Percentiles rank a stretch among this genome's conserved stretches.
These are phyloP conservation scores for Rhogogaster chlorosoma DNA, from an alignment of 2,888 invertebrate species.

Conservation along the genomic window DNA sequence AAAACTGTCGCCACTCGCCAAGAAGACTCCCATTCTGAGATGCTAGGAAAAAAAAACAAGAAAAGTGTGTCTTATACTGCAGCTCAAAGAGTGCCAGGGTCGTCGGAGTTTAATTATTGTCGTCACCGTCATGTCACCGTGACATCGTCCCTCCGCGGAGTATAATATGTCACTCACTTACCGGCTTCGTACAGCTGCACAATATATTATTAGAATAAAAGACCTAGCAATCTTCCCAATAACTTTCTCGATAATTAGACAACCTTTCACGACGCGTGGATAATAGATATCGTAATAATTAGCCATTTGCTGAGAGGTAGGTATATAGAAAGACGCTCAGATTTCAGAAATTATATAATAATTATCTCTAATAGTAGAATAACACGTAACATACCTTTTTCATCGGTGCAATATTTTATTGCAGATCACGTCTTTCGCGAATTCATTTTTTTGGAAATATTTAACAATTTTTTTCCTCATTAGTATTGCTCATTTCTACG, in stretches of 20 bases:
- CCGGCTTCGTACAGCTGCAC: background rate
- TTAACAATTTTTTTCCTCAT: background rate
- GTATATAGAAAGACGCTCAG: background rate
- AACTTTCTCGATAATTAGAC: background rate
- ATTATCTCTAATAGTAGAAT: background rate
- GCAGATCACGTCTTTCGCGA: background rate
- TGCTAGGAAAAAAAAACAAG: slow-evolving; percentile 22
- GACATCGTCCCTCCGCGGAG: slow-evolving; percentile 1
- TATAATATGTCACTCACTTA: slow-evolving; percentile 41
- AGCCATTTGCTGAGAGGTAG: background rate
- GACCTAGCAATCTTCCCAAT: background rate
- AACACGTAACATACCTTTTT: background rate
- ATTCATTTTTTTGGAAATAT: background rate
- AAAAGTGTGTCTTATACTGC: background rate
- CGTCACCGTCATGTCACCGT: slow-evolving; percentile 35
- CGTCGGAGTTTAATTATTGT: slow-evolving; percentile 41
- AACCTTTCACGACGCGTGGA: background rate
- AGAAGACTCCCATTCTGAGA: background rate
- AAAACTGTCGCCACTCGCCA: slow-evolving; percentile 15
- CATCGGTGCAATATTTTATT: background rate
- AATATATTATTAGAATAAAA: background rate
- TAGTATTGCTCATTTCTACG: background rate
- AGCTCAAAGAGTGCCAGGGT: slow-evolving; percentile 39
- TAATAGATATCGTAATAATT: background rate
- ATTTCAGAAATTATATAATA: background rate